Percentiles rank a stretch among this genome's conserved stretches.
Conservation (phyloP, 2,797 vertebrate species). For the Gastrophryne carolinensis region DNA sequence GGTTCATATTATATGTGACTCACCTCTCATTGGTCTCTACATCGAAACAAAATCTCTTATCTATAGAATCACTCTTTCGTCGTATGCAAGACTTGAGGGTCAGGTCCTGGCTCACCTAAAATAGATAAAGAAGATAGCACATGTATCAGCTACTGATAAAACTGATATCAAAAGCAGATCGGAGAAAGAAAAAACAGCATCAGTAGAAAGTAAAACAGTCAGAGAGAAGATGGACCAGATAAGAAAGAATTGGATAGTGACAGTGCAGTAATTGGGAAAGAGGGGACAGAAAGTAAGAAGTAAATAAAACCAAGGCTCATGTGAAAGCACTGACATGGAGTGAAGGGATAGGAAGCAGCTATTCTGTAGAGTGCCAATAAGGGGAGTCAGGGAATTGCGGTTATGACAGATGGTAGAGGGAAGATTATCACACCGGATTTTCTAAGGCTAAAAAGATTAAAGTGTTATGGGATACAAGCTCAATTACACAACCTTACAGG, state of each 20-base stretch:
- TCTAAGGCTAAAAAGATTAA: constrained; percentile 17
- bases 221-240: neutral
- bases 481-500: constrained; percentile 5
- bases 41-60: constrained; percentile 97
- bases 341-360: neutral
- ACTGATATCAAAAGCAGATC: neutral
- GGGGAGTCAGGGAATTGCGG: no score
- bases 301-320: neutral
- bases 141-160: neutral
- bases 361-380: neutral
- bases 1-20: constrained; percentile 42
- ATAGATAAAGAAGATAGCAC: neutral
- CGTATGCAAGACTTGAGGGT: constrained; percentile 88
- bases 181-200: neutral
- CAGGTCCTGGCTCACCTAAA: constrained; percentile 79
- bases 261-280: neutral
- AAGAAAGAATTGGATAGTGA: neutral
- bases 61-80: constrained; percentile 91
- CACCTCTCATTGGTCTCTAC: constrained; percentile 91
- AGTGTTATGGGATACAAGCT: neutral
- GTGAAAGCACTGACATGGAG: constrained; percentile 32
- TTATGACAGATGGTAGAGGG: constrained; percentile 16
- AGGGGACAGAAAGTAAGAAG: neutral
- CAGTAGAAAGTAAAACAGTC: neutral
- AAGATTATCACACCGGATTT: constrained; percentile 44